Conservation (phyloP, 2,797 vertebrate species). For the Carapus acus region DNA sequence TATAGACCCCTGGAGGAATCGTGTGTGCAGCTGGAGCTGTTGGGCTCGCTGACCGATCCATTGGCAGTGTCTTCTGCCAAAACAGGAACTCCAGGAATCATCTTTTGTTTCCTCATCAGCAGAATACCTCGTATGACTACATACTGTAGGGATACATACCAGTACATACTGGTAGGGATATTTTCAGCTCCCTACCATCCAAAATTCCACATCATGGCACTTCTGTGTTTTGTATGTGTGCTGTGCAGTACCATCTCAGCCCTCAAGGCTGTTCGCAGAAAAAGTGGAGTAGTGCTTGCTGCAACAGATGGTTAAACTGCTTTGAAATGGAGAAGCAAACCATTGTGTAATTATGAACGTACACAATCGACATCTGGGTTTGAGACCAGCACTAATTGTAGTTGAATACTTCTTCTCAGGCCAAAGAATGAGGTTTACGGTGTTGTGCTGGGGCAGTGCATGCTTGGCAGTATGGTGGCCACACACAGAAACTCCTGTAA, state of each 20-base stretch:
- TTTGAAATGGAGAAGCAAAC: slow-evolving; percentile 33
- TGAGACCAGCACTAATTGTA: slow-evolving; percentile 39
- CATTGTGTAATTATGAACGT: slow-evolving; percentile 55
- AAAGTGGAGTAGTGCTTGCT: slow-evolving; percentile 17
- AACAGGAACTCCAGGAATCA: slow-evolving; percentile 55
- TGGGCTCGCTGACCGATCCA: slow-evolving; percentile 13
- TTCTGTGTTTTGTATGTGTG: too few species aligned
- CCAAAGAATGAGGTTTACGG: slow-evolving; percentile 33
- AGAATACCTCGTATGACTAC: slow-evolving; percentile 49
- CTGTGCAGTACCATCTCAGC: too few species aligned
- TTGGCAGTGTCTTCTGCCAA: slow-evolving; percentile 29
- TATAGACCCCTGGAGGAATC: slow-evolving; percentile 10
- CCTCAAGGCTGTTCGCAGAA: neutral
- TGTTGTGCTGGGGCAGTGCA: slow-evolving; percentile 19
- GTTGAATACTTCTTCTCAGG: slow-evolving; percentile 19
- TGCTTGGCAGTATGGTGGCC: slow-evolving; percentile 30
- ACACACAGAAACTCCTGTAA: slow-evolving; percentile 48
- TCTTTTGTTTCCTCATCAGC: slow-evolving; percentile 42
- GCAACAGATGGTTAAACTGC: slow-evolving; percentile 46
- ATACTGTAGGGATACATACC: too few species aligned
- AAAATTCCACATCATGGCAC: too few species aligned
- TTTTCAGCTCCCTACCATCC: too few species aligned
- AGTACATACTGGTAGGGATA: too few species aligned
- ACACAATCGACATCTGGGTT: slow-evolving; percentile 55
- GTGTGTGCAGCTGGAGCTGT: slow-evolving; percentile 30